A percentile compares a stretch with the other conserved stretches of the same genome.
These are phyloP conservation scores for Rhagium mordax DNA, from an alignment of 2,888 invertebrate species.

Conservation along the genomic window DNA sequence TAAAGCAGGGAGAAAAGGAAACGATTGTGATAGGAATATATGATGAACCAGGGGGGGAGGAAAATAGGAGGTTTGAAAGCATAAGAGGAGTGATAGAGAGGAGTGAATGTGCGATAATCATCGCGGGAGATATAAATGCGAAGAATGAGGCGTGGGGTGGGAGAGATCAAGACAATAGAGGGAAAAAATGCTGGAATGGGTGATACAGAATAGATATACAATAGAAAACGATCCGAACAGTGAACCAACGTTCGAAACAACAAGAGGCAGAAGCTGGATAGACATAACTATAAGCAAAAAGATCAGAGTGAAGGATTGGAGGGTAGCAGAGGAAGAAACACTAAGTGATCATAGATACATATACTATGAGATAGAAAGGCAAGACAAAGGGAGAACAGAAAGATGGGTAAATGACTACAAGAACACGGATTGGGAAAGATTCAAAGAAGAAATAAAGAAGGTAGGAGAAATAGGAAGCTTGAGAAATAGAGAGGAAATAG, in stretches of 20 bases:
- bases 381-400: too few species aligned
- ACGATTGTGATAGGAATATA: background rate
- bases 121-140: constrained; percentile 27
- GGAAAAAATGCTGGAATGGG: constrained; percentile 22
- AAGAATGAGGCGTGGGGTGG: constrained; percentile 22
- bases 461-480: background rate
- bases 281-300: constrained; percentile 2
- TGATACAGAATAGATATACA: background rate
- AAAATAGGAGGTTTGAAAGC: background rate
- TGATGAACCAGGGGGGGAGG: too few species aligned
- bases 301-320: background rate
- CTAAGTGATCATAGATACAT: constrained; percentile 26
- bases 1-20: too few species aligned
- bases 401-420: too few species aligned
- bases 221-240: constrained; percentile 20
- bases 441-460: background rate
- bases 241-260: too few species aligned
- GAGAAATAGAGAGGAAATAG: background rate
- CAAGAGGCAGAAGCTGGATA: constrained; percentile 26
- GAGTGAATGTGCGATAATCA: too few species aligned
- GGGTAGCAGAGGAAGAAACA: constrained; percentile 7
- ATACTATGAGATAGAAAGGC: background rate
- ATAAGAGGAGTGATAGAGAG: too few species aligned
- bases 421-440: too few species aligned
- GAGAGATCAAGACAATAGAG: constrained; percentile 1